These are phyloP conservation scores for Danaus chrysippus DNA, from an alignment of 2,888 invertebrate species.

Conservation along the genomic window DNA sequence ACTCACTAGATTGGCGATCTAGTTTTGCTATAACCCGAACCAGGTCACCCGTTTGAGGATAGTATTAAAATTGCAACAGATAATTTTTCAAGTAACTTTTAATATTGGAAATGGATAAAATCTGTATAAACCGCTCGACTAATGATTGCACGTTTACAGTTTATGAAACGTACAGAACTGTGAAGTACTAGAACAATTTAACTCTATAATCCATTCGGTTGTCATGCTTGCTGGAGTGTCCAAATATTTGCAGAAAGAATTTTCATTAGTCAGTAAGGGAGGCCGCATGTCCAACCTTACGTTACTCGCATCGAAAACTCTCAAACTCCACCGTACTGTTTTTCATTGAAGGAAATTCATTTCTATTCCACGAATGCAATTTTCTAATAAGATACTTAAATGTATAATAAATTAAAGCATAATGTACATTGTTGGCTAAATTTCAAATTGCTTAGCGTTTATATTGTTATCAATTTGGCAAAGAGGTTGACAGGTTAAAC, in stretches of 20 bases:
- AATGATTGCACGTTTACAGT: background rate
- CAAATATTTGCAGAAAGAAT: conserved; percentile 41
- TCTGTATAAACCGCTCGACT: background rate
- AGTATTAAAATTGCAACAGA: background rate
- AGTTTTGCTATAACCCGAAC: background rate
- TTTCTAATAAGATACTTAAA: background rate
- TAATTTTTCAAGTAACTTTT: background rate
- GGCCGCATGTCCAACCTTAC: conserved; percentile 33
- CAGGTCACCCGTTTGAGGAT: background rate
- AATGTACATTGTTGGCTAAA: conserved; percentile 22
- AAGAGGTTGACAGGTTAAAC: conserved; percentile 24
- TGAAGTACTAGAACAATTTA: conserved; percentile 8
- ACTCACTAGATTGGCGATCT: background rate
- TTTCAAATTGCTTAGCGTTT: conserved; percentile 28
- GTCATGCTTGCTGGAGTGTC: conserved; percentile 31
- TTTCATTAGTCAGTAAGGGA: conserved; percentile 39
- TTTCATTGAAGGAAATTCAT: conserved; percentile 10
- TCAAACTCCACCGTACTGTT: conserved; percentile 15
- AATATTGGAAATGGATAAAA: background rate
- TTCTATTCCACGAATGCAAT: conserved; percentile 8
- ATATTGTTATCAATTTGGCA: conserved; percentile 32
- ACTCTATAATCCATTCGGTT: conserved; percentile 26
- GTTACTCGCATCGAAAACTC: conserved; percentile 22
- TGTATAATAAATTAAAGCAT: conserved; percentile 6
- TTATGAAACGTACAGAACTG: conserved; percentile 9